phyloP scores from a whole-genome alignment of 1,140 invertebrate species.

The Drosophila pseudoobscura region DNA sequence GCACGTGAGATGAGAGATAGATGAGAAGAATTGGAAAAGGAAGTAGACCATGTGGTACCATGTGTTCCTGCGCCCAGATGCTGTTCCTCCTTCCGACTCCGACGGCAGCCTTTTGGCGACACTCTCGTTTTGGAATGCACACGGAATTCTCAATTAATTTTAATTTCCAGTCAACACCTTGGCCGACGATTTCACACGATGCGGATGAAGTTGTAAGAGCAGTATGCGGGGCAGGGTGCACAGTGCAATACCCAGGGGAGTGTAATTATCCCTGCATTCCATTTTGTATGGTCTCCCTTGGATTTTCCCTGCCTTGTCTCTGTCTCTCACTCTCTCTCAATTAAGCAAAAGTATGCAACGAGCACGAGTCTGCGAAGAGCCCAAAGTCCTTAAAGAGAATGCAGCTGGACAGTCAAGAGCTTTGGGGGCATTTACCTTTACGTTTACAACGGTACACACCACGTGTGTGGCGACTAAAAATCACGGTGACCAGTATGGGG shows the following conservation, averaged over 20 bases:
- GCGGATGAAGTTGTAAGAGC: slow-evolving; percentile 5
- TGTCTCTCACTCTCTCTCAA: slow-evolving; percentile 16
- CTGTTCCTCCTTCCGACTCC: not conserved
- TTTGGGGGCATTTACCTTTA: slow-evolving; percentile 9
- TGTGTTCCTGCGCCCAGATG: not conserved
- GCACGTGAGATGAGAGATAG: slow-evolving; percentile 14
- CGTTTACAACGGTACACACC: too few relatives aligned
- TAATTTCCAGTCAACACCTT: slow-evolving; percentile 77
- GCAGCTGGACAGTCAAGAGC: slow-evolving; percentile 17
- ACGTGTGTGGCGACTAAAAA: slow-evolving; percentile 48
- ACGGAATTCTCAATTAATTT: slow-evolving; percentile 73
- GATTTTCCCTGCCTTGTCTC: slow-evolving; percentile 1
- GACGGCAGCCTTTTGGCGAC: slow-evolving; percentile 50
- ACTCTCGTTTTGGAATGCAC: slow-evolving; percentile 64
- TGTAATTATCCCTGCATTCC: slow-evolving; percentile 70
- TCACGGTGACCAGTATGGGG: slow-evolving; percentile 39
- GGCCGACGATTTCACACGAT: slow-evolving; percentile 53
- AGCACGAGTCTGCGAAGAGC: not conserved
- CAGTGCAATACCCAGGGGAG: slow-evolving; percentile 25
- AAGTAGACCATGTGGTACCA: slow-evolving; percentile 4
- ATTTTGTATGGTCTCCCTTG: slow-evolving; percentile 34
- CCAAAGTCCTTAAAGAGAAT: slow-evolving; percentile 11
- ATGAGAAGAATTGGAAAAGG: slow-evolving; percentile 1
- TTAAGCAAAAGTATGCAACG: slow-evolving; percentile 55
- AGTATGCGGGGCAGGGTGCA: not conserved